These are phyloP conservation scores for Agrypnia vestita DNA, from an alignment of 1,140 invertebrate genomes.

Conservation along the genomic window DNA sequence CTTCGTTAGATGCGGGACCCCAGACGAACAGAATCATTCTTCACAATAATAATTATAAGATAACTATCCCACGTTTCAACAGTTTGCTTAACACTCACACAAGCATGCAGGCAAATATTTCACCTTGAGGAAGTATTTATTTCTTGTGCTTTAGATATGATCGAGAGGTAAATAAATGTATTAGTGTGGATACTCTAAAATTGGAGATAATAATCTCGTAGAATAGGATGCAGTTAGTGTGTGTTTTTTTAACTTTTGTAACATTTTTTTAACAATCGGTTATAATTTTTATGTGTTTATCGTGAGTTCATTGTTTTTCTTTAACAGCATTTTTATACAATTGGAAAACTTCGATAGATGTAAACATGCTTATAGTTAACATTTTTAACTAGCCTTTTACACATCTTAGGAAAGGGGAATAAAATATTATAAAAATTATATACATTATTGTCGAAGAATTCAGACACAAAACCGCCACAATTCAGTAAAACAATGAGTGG, in stretches of 20 bases:
- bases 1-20: not conserved
- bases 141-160: constrained; percentile 16
- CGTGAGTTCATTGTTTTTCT: constrained; percentile 20
- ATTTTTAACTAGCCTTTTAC: not conserved
- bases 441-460: too few species aligned
- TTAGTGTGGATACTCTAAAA: not conserved
- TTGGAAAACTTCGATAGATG: not conserved
- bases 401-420: too few species aligned
- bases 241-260: not conserved
- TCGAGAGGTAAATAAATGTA: constrained; percentile 26
- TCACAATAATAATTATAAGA: constrained; percentile 5
- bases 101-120: not conserved
- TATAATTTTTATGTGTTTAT: constrained; percentile 15
- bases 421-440: too few species aligned
- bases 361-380: not conserved
- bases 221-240: constrained; percentile 6
- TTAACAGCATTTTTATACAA: not conserved
- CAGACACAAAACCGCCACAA: too few species aligned
- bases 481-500: too few species aligned
- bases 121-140: constrained; percentile 25
- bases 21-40: not conserved
- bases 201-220: constrained; percentile 9
- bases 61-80: constrained; percentile 20
- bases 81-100: constrained; percentile 6
- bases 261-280: not conserved